phyloP scores from a whole-genome alignment of 2,113 vertebrate species.

The Chloroceryle aenea region DNA sequence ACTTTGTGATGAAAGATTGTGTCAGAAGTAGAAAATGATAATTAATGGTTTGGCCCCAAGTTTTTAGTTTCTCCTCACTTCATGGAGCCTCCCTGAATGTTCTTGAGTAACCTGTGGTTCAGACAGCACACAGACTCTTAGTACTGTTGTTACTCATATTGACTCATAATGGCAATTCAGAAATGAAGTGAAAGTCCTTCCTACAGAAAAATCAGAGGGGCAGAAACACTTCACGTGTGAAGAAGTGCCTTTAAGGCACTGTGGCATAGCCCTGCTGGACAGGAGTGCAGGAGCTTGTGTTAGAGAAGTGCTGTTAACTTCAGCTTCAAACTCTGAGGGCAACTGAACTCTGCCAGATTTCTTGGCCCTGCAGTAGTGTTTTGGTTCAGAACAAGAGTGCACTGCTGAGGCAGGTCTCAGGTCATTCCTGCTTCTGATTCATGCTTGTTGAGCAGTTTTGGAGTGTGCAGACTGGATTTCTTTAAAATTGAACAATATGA shows the following conservation, averaged over 20 bases:
- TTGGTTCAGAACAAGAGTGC: background rate
- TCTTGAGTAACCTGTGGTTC: background rate
- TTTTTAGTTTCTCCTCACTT: background rate
- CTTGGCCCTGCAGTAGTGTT: background rate
- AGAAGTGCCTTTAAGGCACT: background rate
- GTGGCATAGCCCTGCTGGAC: background rate
- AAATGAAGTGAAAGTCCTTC: background rate
- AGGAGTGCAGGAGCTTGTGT: background rate
- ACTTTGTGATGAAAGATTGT: background rate
- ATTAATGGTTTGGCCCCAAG: background rate
- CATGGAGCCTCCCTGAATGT: rapidly evolving
- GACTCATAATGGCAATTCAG: background rate
- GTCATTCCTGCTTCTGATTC: background rate
- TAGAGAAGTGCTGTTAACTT: background rate
- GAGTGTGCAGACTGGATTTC: background rate
- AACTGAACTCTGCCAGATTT: background rate
- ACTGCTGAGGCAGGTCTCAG: background rate
- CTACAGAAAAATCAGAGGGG: background rate
- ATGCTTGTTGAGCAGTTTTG: background rate
- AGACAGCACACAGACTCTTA: background rate
- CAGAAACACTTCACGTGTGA: background rate
- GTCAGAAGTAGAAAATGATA: background rate
- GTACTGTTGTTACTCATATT: rapidly evolving
- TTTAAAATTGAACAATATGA: background rate
- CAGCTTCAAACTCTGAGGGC: background rate